Evolutionary conservation across 1,140 invertebrate species (phyloP).

Genomic region (Cotesia chilonis): DNA sequence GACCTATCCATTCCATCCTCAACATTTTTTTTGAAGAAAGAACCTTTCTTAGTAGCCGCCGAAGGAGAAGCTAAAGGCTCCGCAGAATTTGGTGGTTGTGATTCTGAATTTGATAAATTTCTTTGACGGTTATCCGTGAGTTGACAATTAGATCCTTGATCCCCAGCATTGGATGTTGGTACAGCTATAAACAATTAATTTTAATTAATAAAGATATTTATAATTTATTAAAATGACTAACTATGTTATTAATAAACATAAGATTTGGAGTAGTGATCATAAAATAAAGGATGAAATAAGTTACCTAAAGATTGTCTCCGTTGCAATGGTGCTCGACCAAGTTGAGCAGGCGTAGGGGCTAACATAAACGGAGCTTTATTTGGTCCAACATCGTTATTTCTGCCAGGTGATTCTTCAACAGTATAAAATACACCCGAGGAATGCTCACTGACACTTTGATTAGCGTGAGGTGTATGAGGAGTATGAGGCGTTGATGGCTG

Average conservation of each 20-base stretch:
- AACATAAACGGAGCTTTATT: constrained; percentile 77
- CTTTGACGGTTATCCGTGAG: constrained; percentile 55
- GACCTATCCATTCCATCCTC: constrained; percentile 95
- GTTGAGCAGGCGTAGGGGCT: constrained; percentile 91
- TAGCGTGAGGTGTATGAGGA: constrained; percentile 56
- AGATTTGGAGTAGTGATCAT: not conserved
- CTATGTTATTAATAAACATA: constrained; percentile 9
- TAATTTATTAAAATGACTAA: constrained; percentile 10
- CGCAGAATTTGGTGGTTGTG: constrained; percentile 60
- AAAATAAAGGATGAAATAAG: constrained; percentile 31
- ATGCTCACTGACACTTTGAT: constrained; percentile 52
- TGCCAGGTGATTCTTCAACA: constrained; percentile 49
- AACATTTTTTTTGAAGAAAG: constrained; percentile 87
- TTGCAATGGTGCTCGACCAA: constrained; percentile 87
- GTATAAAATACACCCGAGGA: constrained; percentile 52
- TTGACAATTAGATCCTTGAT: constrained; percentile 54
- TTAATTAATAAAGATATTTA: constrained; percentile 19
- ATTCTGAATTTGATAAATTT: constrained; percentile 47
- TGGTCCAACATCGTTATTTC: constrained; percentile 61
- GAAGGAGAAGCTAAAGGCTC: constrained; percentile 67
- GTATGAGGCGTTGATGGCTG: constrained; percentile 58
- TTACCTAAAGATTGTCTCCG: constrained; percentile 81
- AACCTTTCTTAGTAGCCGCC: constrained; percentile 75
- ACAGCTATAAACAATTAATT: constrained; percentile 44
- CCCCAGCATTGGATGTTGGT: constrained; percentile 55